Evolutionary conservation across 1,140 invertebrate genomes (phyloP).

Genomic region (Bombus polaris): DNA sequence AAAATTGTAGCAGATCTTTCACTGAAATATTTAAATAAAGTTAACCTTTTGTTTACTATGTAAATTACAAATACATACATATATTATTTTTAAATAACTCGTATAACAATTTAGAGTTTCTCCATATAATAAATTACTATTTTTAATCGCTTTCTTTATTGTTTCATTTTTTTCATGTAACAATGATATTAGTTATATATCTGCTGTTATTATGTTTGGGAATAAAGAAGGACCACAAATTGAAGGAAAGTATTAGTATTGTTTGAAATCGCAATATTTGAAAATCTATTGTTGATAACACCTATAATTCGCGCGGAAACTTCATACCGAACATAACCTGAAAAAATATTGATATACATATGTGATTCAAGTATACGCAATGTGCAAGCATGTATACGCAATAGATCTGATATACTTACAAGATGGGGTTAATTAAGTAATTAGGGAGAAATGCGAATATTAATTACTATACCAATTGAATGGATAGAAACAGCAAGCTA

Average conservation of each 20-base stretch:
- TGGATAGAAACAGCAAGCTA: not conserved
- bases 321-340: constrained; percentile 22
- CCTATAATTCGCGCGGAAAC: not conserved
- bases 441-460: not conserved
- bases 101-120: not conserved
- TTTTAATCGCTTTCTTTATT: too few species aligned
- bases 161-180: not conserved
- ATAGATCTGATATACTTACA: not conserved
- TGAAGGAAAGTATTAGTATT: too few species aligned
- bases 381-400: not conserved
- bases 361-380: not conserved
- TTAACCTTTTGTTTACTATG: not conserved
- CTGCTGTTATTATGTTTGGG: not conserved
- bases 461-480: not conserved
- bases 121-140: not conserved
- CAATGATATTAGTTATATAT: not conserved
- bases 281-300: not conserved
- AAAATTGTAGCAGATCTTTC: not conserved
- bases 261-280: not conserved
- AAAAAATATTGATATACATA: constrained; percentile 26
- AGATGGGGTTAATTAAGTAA: constrained; percentile 33
- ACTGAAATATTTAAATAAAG: not conserved
- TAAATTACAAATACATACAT: not conserved
- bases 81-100: not conserved
- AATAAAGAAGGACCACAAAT: not conserved